Conservation (phyloP, 2,797 vertebrate genomes). For the Sparidentex hasta region DNA sequence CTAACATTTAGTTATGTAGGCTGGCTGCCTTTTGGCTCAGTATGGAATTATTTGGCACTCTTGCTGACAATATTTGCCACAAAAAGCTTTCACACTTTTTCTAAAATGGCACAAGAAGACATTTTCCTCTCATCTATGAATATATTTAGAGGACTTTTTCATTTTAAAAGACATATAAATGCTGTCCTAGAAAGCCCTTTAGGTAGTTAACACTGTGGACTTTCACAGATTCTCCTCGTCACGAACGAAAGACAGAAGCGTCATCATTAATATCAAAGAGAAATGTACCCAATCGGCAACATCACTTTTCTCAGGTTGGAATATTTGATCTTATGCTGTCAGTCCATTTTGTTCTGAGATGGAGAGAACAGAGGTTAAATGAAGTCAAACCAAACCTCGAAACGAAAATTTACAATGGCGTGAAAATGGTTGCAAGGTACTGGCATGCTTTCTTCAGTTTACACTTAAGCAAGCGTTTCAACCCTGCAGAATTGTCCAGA, state of each 20-base stretch:
- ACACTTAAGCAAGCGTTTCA: conserved; percentile 74
- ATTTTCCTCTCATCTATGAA: conserved; percentile 65
- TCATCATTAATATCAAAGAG: conserved; percentile 64
- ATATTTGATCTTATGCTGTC: conserved; percentile 84
- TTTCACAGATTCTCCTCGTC: conserved; percentile 74
- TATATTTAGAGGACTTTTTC: conserved; percentile 65
- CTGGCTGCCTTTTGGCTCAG: conserved; percentile 86
- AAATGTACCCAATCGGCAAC: conserved; percentile 76
- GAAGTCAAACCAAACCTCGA: conserved; percentile 55
- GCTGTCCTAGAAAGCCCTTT: conserved; percentile 81
- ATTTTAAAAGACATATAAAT: conserved; percentile 77
- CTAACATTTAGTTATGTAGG: conserved; percentile 80
- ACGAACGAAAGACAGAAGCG: conserved; percentile 70
- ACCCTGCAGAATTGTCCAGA: conserved; percentile 75
- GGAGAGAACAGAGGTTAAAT: conserved; percentile 75
- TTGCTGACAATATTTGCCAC: conserved; percentile 78
- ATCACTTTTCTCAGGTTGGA: conserved; percentile 70
- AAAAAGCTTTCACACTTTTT: conserved; percentile 76
- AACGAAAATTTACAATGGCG: conserved; percentile 64
- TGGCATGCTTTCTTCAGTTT: conserved; percentile 76
- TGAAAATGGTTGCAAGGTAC: conserved; percentile 75
- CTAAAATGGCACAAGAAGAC: conserved; percentile 79
- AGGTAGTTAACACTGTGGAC: conserved; percentile 76
- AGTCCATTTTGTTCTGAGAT: conserved; percentile 84
- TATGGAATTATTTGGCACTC: conserved; percentile 84